Percentiles rank a stretch among this genome's conserved stretches.
Evolutionary conservation across 2,888 invertebrate genomes (phyloP).

Genomic region (Heliothis peltigera): DNA sequence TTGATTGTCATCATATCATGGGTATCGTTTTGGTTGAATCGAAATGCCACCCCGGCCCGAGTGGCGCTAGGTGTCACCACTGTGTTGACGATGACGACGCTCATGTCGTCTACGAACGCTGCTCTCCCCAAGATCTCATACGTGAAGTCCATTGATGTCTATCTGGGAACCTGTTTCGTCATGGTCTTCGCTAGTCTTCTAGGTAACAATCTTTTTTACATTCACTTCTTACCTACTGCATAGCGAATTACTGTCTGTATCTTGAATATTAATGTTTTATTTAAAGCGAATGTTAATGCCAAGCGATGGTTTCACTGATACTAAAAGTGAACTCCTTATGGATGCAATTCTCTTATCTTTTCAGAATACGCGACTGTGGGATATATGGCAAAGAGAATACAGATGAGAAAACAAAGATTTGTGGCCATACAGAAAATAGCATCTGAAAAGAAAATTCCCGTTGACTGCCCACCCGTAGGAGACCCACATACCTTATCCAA

Average conservation of each 20-base stretch:
- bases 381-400: conserved; percentile 99
- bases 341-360: conserved; percentile 73
- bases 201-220: conserved; percentile 90
- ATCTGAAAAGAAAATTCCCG: conserved; percentile 96
- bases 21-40: conserved; percentile 99
- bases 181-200: conserved; percentile 99
- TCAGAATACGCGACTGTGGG: conserved; percentile 99
- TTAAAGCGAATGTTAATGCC: conserved; percentile 45
- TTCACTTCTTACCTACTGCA: conserved; percentile 36
- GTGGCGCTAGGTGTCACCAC: conserved; percentile 98
- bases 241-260: conserved; percentile 40
- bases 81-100: conserved; percentile 99
- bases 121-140: conserved; percentile 99
- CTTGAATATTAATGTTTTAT: conserved; percentile 25
- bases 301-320: conserved; percentile 14
- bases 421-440: conserved; percentile 97
- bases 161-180: conserved; percentile 99
- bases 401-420: conserved; percentile 98
- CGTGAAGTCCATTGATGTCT: conserved; percentile 99
- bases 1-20: conserved; percentile 99
- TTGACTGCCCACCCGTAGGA: conserved; percentile 93
- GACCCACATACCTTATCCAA: conserved; percentile 93
- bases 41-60: conserved; percentile 98
- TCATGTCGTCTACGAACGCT: conserved; percentile 98
- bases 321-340: conserved; percentile 42